Conservation (phyloP, 2,797 vertebrate genomes). For the Parauchenoglanis punctatus region DNA sequence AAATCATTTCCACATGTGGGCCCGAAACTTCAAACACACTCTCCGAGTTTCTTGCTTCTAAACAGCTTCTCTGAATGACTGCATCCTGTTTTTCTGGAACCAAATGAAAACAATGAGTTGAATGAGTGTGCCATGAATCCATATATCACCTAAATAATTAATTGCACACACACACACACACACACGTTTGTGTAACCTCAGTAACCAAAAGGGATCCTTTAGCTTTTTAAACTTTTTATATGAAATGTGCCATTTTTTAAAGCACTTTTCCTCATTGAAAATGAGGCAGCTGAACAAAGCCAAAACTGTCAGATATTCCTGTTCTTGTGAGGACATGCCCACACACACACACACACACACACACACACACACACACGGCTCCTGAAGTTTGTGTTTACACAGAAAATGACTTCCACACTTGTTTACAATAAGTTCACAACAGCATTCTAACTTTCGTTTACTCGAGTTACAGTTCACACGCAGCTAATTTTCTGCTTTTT, state of each 20-base stretch:
- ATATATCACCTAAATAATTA: neutral
- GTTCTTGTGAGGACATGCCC: neutral
- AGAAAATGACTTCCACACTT: slow-evolving; percentile 72
- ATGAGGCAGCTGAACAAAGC: too few species aligned
- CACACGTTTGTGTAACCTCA: too few species aligned
- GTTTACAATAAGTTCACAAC: neutral
- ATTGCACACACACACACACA: neutral
- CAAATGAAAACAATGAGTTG: neutral
- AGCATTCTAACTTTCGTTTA: neutral
- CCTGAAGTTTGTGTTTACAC: slow-evolving; percentile 67
- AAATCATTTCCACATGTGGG: slow-evolving; percentile 19
- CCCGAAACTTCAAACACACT: neutral
- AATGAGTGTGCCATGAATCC: neutral
- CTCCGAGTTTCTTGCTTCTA: neutral
- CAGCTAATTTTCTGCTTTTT: slow-evolving; percentile 2
- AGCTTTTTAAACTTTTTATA: neutral
- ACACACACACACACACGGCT: neutral
- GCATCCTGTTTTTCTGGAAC: slow-evolving; percentile 1
- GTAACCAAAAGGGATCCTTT: neutral
- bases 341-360: slow-evolving; percentile 2
- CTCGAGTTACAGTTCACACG: neutral
- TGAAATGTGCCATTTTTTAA: neutral
- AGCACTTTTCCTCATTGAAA: too few species aligned
- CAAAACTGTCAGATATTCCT: neutral
- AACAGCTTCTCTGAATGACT: neutral